These are phyloP conservation scores for Trachelus iudaicus DNA, from an alignment of 2,888 invertebrate genomes.

Conservation along the genomic window DNA sequence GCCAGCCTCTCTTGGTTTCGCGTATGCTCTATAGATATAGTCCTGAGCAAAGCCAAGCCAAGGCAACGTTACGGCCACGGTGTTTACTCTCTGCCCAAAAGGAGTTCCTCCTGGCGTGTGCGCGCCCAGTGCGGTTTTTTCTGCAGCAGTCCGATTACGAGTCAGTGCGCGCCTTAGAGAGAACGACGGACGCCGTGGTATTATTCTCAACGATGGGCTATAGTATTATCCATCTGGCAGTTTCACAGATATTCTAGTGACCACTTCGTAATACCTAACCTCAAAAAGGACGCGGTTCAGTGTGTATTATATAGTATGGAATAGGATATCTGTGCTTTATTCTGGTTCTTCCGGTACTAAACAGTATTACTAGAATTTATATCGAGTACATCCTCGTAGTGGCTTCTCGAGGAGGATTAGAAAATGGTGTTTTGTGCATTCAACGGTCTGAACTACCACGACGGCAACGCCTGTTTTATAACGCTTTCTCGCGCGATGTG, in stretches of 20 bases:
- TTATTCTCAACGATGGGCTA: neutral
- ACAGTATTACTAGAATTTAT: neutral
- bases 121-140: neutral
- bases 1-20: neutral
- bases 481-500: constrained; percentile 37
- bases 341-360: neutral
- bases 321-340: neutral
- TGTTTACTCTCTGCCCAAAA: neutral
- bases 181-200: neutral
- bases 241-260: neutral
- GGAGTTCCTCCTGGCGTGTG: neutral
- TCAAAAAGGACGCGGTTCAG: neutral
- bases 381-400: neutral
- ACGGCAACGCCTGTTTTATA: constrained; percentile 23
- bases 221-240: neutral
- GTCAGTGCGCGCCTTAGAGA: neutral
- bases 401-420: neutral
- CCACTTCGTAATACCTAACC: neutral
- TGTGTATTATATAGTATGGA: neutral
- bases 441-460: neutral
- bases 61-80: neutral
- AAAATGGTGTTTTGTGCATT: neutral
- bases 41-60: neutral
- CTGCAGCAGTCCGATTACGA: neutral
- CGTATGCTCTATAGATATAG: neutral